Percentiles rank a stretch among this genome's conserved stretches.
These are phyloP conservation scores for Acipenser oxyrinchus DNA, from an alignment of 2,797 vertebrate genomes.

Conservation along the genomic window DNA sequence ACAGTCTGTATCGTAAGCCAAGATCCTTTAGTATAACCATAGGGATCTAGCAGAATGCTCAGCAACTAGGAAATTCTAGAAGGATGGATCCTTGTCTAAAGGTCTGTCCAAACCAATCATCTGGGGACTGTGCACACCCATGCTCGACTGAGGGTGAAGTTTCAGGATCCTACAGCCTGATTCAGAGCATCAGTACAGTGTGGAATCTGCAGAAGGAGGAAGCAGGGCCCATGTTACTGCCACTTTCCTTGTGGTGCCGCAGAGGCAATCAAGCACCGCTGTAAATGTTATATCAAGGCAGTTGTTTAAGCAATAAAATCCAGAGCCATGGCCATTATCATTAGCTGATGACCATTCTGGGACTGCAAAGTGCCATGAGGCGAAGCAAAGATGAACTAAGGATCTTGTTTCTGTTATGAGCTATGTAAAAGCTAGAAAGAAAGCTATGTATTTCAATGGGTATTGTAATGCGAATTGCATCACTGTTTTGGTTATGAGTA, in stretches of 20 bases:
- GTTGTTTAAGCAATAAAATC: conserved; percentile 10
- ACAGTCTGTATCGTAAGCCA: background rate
- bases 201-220: background rate
- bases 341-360: conserved; percentile 15
- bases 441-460: background rate
- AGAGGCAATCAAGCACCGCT: conserved; percentile 2
- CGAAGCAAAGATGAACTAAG: conserved; percentile 4
- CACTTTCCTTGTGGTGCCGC: background rate
- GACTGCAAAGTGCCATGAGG: conserved; percentile 15
- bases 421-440: conserved; percentile 1
- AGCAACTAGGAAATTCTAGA: background rate
- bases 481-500: conserved; percentile 2
- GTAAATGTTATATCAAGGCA: conserved; percentile 8
- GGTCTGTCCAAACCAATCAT: conserved; percentile 10
- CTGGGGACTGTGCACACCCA: background rate
- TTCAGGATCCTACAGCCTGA: too few species aligned
- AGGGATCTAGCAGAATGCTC: background rate
- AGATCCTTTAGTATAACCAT: background rate
- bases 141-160: background rate
- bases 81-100: background rate
- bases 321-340: conserved; percentile 17
- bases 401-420: conserved; percentile 9
- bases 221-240: background rate
- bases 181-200: conserved; percentile 1
- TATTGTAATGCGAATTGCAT: conserved; percentile 1